Evolutionary conservation across 2,797 vertebrate genomes (phyloP), one percentile per base, ranked within the genome.

Genomic region (Pseudochirops cupreus): DNA sequence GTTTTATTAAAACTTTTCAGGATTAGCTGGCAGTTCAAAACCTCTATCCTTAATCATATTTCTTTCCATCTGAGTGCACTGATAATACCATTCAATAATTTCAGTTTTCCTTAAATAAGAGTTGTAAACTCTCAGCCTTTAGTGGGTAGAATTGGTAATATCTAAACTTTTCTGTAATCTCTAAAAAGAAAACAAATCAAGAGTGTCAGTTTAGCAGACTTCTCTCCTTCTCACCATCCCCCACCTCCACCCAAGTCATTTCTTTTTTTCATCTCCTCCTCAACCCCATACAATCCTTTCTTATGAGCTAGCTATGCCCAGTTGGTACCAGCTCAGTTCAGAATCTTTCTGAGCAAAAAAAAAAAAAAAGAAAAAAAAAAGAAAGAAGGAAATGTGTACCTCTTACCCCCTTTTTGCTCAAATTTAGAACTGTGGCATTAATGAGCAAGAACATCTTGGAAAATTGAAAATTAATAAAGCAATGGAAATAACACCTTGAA

Each of bases 291-390:
- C 67, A 95, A 74, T 59, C 50, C 57, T 56, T 67, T 56, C 95
- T 97, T 97, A 98, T 93, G 52, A 94, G 92, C 7, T 97, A 94
- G 89, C n/a, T 92, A 90, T 94, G 92, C 82, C 53, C 67, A 13
- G 93, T 33, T 97, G 91, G 50, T 96, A 98, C 46, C 96, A 94
- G 97, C 95, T 26, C 55, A 96, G 57, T 94, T 96, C 94, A 92
- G 97, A 97, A 97, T 96, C 91, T 13, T 50, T 58, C n/a, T 93
- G 50, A 50, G 0, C 91, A 11, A 24, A 59, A 24, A 56, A 24
- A 21, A 24, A 58, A 11, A 3, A 59, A 24, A 56, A 24, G 5
- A 24, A 58, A 11, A 3, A 67, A 82, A 10, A 39, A 82, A 82
- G 6, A 94, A 95, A 96, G 46, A 46, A 46, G 46, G 57, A 96